Conservation (phyloP, 2,888 invertebrate species). For the Chorisops tibialis region DNA sequence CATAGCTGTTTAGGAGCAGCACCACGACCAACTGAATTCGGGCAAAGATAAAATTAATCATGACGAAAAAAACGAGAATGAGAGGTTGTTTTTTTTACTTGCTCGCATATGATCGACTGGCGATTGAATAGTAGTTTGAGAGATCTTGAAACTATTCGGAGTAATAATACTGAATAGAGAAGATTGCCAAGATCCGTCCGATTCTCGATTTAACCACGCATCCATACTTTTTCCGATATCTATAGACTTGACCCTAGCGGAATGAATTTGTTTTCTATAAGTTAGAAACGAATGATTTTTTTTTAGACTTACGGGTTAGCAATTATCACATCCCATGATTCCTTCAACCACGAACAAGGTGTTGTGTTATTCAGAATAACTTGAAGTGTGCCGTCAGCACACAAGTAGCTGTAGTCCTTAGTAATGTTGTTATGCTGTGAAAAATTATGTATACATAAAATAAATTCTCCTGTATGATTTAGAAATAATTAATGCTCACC, state of each 20-base stretch:
- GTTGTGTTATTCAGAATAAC: constrained; percentile 38
- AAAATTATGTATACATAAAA: constrained; percentile 10
- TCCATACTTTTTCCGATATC: constrained; percentile 35
- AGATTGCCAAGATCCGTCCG: constrained; percentile 32
- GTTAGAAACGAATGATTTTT: not conserved
- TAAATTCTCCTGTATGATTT: not conserved
- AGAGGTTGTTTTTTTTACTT: constrained; percentile 18
- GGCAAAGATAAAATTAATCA: not conserved
- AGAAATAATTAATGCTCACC: constrained; percentile 35
- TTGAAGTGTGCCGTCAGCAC: constrained; percentile 43
- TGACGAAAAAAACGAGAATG: not conserved
- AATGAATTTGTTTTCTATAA: not conserved
- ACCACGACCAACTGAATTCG: constrained; percentile 5
- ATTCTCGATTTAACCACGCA: constrained; percentile 36
- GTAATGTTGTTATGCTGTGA: constrained; percentile 14
- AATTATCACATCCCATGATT: constrained; percentile 61
- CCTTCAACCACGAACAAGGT: constrained; percentile 61
- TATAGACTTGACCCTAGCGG: constrained; percentile 35
- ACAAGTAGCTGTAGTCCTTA: constrained; percentile 41
- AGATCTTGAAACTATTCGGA: constrained; percentile 25
- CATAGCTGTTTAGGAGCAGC: constrained; percentile 23
- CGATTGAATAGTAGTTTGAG: constrained; percentile 26
- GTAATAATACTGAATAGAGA: constrained; percentile 37
- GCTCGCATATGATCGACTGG: constrained; percentile 29
- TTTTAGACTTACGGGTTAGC: constrained; percentile 29